Base-by-base conservation (phyloP, 2,113 vertebrate genomes). In the Gallinago paraguaiae region DNA sequence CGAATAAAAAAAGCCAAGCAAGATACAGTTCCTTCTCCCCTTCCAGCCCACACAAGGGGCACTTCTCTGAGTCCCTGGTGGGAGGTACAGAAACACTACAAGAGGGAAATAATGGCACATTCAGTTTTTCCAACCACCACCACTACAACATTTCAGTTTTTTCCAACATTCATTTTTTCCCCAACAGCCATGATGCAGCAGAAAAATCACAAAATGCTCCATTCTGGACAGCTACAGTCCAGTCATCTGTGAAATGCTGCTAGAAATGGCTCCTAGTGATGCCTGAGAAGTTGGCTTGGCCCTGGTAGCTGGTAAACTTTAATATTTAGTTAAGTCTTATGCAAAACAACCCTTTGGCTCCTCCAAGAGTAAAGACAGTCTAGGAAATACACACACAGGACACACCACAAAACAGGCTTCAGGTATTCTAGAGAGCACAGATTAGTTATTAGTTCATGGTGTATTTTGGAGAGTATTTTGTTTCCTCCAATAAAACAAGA, bases 51-150 rank as follows among this genome's bases (percentile, higher is more conserved):
- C 0, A 20, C 5, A 6, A 8, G 5, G 9, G 23, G 0, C 7
- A 0, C 5, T 22, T 11, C 24, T 6, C 27, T 3, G 0, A 9
- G 7, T 3, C 18, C 11, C 17, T 2, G 1, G 1, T 9, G 5
- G 17, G 10, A 50, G 9, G 4, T 2, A 56, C 6, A 64, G 30
- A 59, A 64, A n/a, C 13, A 2, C 6, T 33, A 14, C 13, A 2
- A 1, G 11, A 39, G 5, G 0, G 2, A 69, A 35, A 43, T 1
- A 27, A 27, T 0, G 0, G 10, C 3, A 2, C 17, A 9, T 41
- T 56, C 25, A 0, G 0, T 30, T 68, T 33, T 59, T 41, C 31
- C 22, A 59, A 3, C 16, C 28, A 19, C 3, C 16, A 28, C 16
- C 31, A 37, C 35, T n/a, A 23, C n/a, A 39, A 19, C 63, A 28